Evolutionary conservation across 2,113 vertebrate genomes (phyloP), one percentile per base, ranked within the genome.

Genomic region (Halichoeres trimaculatus): DNA sequence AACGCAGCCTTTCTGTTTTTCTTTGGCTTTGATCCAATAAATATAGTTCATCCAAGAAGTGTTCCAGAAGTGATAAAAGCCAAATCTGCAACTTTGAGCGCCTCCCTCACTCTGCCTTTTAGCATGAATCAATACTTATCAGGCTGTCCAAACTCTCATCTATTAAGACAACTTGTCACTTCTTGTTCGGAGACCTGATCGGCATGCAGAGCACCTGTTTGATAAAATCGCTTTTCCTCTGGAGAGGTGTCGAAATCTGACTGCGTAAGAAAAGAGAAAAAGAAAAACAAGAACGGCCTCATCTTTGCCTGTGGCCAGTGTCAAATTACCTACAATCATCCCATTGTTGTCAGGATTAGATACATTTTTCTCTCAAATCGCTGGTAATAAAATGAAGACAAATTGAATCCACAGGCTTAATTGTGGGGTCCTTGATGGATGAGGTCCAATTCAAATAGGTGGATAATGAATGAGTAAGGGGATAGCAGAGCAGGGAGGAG

Each of bases 241-340:
- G 6, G 52, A 76, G 64, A 71, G 23, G 47, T 24, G 9, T 76
- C 50, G 63, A 24, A 83, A 86, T 67, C 45, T 72, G 63, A 83
- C 48, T 70, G 34, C 24, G 57, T 41, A n/a, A 78, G 74, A 64
- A 70, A 34, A 10, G 56, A 30, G 30, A 6, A 30, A 30, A 30
- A 30, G 30, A 30, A 30, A 68, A 63, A 51, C 43, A 45, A 12
- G 59, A 70, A 54, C 30, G 12, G 54, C 8, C 26, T 74, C 35
- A 36, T 74, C 61, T 72, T 83, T 67, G 73, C 79, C 59, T 51
- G 71, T 45, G 67, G 66, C 71, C 64, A 35, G 24, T 56, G 20
- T 78, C 56, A 85, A 86, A 89, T 84, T 56, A 85, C 62, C 62
- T 47, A 67, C 38, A 76, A 81, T 83, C 64, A 84, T 78, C 60